Conservation (phyloP, 2,113 vertebrate genomes). For the Spea bombifrons region DNA sequence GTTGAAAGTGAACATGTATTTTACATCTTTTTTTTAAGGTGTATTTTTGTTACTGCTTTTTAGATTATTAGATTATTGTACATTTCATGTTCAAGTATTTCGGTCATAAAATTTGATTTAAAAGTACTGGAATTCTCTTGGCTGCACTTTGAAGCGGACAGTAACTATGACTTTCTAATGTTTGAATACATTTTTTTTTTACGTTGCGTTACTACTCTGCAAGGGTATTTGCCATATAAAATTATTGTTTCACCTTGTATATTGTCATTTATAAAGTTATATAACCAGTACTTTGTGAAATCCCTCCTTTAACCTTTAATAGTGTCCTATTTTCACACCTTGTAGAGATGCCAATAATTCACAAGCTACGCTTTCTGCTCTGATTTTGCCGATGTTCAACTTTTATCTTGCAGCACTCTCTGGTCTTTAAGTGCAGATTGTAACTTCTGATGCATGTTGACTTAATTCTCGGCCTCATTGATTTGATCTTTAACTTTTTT, state of each 20-base stretch:
- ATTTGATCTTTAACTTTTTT: slow-evolving; percentile 44
- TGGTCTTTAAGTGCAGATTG: slow-evolving; percentile 41
- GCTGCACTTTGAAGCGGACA: background rate
- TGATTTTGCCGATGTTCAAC: slow-evolving; percentile 14
- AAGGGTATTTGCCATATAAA: slow-evolving; percentile 12
- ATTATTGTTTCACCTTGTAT: background rate
- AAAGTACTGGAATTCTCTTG: background rate
- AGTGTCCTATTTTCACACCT: slow-evolving; percentile 19
- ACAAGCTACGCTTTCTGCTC: background rate
- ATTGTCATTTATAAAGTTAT: background rate
- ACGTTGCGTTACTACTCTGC: background rate
- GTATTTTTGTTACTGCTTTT: too few species aligned
- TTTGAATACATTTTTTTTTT: background rate
- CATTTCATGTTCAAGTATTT: background rate
- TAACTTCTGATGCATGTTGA: slow-evolving; percentile 40
- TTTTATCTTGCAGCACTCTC: slow-evolving; percentile 28
- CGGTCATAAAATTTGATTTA: background rate
- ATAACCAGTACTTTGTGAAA: slow-evolving; percentile 1
- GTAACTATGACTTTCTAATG: background rate
- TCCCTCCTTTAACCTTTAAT: background rate
- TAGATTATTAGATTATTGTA: background rate
- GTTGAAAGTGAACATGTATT: too few species aligned
- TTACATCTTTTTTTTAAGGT: too few species aligned
- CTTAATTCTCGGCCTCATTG: slow-evolving; percentile 38
- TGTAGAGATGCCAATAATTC: slow-evolving; percentile 25